Conservation (phyloP, 2,113 vertebrate genomes). For the Nesoenas mayeri region DNA sequence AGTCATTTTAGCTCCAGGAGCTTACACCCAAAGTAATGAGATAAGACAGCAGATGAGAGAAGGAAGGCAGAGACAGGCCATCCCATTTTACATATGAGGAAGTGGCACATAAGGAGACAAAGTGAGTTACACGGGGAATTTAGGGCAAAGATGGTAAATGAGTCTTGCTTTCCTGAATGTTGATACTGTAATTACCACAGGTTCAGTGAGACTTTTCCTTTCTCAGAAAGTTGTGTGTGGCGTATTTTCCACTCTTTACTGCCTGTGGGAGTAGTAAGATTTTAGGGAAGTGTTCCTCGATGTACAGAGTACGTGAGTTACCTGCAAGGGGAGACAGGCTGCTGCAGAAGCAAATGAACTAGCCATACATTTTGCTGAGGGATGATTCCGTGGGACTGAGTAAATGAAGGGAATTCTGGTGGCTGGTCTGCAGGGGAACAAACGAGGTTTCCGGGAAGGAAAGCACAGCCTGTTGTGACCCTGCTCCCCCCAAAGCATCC, state of each 20-base stretch:
- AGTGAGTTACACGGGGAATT: neutral
- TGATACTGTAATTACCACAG: neutral
- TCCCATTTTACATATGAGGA: neutral
- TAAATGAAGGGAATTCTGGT: neutral
- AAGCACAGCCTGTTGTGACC: neutral
- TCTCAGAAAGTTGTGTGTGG: neutral
- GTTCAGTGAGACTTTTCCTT: neutral
- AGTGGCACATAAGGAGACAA: rapidly evolving
- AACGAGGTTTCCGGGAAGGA: neutral
- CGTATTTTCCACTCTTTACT: neutral
- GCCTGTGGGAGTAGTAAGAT: neutral
- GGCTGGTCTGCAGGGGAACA: neutral
- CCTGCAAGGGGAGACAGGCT: neutral
- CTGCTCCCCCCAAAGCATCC: neutral
- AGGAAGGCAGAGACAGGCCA: neutral
- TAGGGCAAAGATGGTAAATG: neutral
- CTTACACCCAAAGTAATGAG: neutral
- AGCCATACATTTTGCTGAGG: rapidly evolving
- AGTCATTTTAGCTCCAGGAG: neutral
- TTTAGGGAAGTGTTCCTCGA: neutral
- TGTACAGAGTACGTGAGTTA: rapidly evolving
- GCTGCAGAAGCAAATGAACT: neutral
- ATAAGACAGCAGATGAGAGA: neutral
- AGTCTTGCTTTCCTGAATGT: neutral
- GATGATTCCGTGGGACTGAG: neutral